These are phyloP conservation scores for Heliconius melpomene DNA, from an alignment of 1,140 invertebrate genomes.

Conservation along the genomic window DNA sequence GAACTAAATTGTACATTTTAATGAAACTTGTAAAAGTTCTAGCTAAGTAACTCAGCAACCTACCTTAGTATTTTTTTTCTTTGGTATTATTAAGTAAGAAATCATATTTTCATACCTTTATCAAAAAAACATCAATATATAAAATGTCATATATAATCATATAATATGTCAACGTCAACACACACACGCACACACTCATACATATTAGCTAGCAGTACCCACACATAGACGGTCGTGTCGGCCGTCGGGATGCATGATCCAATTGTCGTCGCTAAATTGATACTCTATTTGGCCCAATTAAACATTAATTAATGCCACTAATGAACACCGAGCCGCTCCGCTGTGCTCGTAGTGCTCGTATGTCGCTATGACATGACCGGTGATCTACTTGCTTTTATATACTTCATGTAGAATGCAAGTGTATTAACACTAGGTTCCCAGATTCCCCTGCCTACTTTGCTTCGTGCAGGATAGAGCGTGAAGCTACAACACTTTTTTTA, in stretches of 20 bases:
- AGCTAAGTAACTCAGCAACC: no score
- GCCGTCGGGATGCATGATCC: conserved; percentile 68
- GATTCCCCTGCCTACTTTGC: no score
- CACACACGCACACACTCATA: not conserved
- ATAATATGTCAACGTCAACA: conserved; percentile 1
- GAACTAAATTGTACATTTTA: no score
- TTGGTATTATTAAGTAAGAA: no score
- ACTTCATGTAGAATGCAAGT: not conserved
- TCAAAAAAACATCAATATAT: no score
- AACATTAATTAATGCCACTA: conserved; percentile 75
- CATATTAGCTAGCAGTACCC: not conserved
- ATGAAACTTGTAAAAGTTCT: no score
- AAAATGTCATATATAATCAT: not conserved
- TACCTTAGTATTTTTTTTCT: no score
- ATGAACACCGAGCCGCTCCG: conserved; percentile 66
- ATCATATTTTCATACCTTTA: no score
- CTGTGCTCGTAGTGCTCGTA: conserved; percentile 34
- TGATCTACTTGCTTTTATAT: conserved; percentile 40
- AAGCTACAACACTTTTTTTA: no score
- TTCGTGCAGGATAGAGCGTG: no score
- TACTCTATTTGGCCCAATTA: conserved; percentile 78
- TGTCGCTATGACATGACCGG: conserved; percentile 42
- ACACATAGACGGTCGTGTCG: conserved; percentile 17
- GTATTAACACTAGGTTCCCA: no score
- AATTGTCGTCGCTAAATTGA: conserved; percentile 76